Evolutionary conservation across 2,888 invertebrate species (phyloP), one percentile per base, ranked within the genome.

Genomic region (Apamea monoglypha): DNA sequence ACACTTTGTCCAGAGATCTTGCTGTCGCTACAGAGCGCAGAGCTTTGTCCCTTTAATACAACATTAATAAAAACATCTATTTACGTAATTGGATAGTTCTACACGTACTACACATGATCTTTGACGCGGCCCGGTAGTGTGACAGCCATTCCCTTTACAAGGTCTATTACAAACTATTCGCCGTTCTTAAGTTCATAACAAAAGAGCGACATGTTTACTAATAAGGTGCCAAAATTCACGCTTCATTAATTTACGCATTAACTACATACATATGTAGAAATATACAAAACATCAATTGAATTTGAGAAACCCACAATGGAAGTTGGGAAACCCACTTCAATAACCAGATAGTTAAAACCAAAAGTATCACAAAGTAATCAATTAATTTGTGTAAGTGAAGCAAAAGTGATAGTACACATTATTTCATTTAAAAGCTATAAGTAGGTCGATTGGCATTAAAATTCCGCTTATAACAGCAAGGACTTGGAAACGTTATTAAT

Each of bases 71-170:
- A 85, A 74, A 72, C 14, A 73, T 85, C 4, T 59, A 71, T 76
- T 85, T 61, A 78, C 53, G 69, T 69, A 59, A 25, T 29, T 71
- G 63, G 50, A 40, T 61, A 74, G 36, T 66, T 29, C 40, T 66
- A 44, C 32, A 70, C 18, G 74, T 32, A 75, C 64, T 74, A 44
- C 29, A 78, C 63, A 59, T 70, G 77, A 75, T 73, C 59, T 79
- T 77, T 53, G 75, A 78, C 72, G 79, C 82, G 36, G 75, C 73
- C 64, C 77, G 75, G 78, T 72, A 84, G 81, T 83, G 74, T 75
- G 56, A 81, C 76, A 78, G 44, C 66, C 88, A 59, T 86, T 88
- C 88, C 83, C 88, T 84, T 86, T 86, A 80, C 88, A 88, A 88
- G 88, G 88, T 77, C 82, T 77, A 53, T 36, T 44, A 83, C 40